A percentile compares a stretch with the other conserved stretches of the same genome.
Evolutionary conservation across 2,888 invertebrate genomes (phyloP).

Genomic region (Dasypolia templi): DNA sequence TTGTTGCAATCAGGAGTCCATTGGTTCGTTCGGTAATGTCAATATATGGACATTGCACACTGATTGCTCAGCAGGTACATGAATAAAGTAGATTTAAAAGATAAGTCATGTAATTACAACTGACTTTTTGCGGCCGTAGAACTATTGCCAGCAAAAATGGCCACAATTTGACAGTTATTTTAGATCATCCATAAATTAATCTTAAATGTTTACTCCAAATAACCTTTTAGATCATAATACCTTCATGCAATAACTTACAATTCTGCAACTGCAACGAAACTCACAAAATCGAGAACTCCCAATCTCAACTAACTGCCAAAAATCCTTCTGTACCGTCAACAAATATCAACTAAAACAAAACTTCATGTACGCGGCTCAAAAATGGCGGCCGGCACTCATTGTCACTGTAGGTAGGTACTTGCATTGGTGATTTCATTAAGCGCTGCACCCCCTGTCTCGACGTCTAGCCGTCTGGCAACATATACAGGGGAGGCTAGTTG

Average conservation of each 20-base stretch:
- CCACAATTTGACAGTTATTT: neutral
- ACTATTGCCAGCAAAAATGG: neutral
- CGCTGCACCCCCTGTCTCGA: conserved; percentile 70
- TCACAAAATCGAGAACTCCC: conserved; percentile 2
- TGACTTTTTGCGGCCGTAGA: neutral
- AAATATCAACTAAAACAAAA: conserved; percentile 52
- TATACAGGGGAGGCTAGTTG: conserved; percentile 62
- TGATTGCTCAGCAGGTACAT: conserved; percentile 41
- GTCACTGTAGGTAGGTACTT: conserved; percentile 64
- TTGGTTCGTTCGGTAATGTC: conserved; percentile 56
- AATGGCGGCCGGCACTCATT: conserved; percentile 63
- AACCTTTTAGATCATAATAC: too few relatives aligned
- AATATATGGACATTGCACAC: conserved; percentile 55
- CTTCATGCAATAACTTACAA: neutral
- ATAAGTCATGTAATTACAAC: conserved; percentile 22
- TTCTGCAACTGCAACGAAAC: conserved; percentile 1
- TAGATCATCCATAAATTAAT: neutral
- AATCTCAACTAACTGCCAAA: conserved; percentile 45
- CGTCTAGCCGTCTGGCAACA: conserved; percentile 74
- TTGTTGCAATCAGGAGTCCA: conserved; percentile 56
- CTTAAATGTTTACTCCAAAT: neutral
- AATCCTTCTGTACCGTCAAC: conserved; percentile 30
- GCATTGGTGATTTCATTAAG: conserved; percentile 74
- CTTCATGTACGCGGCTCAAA: conserved; percentile 49
- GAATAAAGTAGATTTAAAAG: conserved; percentile 33